phyloP scores from a whole-genome alignment of 2,888 invertebrate genomes.

The Philopedon plagiatum region DNA sequence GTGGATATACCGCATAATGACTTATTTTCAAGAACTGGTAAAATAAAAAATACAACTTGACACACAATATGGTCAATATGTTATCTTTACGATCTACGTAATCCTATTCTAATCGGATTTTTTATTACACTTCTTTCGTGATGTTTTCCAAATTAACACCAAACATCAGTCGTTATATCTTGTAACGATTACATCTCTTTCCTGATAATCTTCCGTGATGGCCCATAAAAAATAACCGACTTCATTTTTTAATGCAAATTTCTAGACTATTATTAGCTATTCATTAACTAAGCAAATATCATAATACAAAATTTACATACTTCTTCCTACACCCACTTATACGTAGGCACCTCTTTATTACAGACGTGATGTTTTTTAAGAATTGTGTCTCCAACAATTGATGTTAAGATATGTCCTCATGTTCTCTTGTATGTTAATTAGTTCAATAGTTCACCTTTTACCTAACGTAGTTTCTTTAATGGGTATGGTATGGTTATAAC shows the following conservation, averaged over 20 bases:
- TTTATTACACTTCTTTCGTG: too few species aligned
- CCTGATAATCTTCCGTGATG: background rate
- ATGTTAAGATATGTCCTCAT: slow-evolving; percentile 30
- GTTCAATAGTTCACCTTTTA: slow-evolving; percentile 40
- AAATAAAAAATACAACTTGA: too few species aligned
- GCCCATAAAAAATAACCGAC: background rate
- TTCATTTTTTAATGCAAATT: slow-evolving; percentile 28
- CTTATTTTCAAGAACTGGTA: too few species aligned
- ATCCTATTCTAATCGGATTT: too few species aligned
- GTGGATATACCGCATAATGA: too few species aligned
- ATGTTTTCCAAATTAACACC: too few species aligned
- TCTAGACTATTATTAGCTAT: slow-evolving; percentile 44
- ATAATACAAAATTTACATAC: slow-evolving; percentile 45
- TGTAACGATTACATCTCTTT: too few species aligned
- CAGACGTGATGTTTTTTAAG: slow-evolving; percentile 31
- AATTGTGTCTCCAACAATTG: slow-evolving; percentile 44
- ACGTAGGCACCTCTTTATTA: slow-evolving; percentile 45
- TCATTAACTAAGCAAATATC: slow-evolving; percentile 47
- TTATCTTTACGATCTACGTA: too few species aligned
- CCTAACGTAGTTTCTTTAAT: slow-evolving; percentile 5
- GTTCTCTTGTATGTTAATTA: slow-evolving; percentile 47
- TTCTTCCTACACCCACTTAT: slow-evolving; percentile 45
- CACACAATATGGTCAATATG: too few species aligned
- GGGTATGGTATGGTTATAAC: background rate
- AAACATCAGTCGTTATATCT: too few species aligned